These are phyloP conservation scores for Ormyrus nitidulus DNA, from an alignment of 2,888 invertebrate genomes.

Conservation along the genomic window DNA sequence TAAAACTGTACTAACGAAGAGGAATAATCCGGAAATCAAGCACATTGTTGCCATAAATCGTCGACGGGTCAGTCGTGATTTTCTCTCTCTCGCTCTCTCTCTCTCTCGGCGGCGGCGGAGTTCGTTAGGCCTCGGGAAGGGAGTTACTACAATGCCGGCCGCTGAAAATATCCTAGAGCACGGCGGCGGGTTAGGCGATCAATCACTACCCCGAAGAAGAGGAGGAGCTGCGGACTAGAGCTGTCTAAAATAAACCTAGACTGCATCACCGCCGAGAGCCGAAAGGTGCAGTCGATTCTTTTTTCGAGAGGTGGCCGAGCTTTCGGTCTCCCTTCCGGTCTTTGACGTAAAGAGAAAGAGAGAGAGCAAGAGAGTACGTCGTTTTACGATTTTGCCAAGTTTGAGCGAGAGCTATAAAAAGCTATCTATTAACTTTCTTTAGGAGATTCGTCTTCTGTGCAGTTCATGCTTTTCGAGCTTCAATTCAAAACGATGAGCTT, in stretches of 20 bases:
- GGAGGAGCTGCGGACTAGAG: conserved; percentile 3
- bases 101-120: background rate
- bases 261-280: conserved; percentile 3
- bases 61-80: background rate
- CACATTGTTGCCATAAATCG: conserved; percentile 28
- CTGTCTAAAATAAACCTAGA: conserved; percentile 49
- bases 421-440: no score
- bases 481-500: no score
- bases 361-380: background rate
- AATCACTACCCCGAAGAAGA: conserved; percentile 46
- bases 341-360: no score
- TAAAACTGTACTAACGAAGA: no score
- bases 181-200: conserved; percentile 41
- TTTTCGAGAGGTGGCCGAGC: no score
- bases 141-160: conserved; percentile 39
- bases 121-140: background rate
- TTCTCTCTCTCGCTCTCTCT: background rate
- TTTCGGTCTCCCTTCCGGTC: no score
- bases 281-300: conserved; percentile 1
- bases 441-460: background rate
- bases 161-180: conserved; percentile 53
- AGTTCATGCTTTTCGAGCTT: no score
- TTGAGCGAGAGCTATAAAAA: no score
- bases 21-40: conserved; percentile 7
- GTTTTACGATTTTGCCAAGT: background rate